Evolutionary conservation across 2,113 vertebrate species (phyloP).

Genomic region (Uria lomvia): DNA sequence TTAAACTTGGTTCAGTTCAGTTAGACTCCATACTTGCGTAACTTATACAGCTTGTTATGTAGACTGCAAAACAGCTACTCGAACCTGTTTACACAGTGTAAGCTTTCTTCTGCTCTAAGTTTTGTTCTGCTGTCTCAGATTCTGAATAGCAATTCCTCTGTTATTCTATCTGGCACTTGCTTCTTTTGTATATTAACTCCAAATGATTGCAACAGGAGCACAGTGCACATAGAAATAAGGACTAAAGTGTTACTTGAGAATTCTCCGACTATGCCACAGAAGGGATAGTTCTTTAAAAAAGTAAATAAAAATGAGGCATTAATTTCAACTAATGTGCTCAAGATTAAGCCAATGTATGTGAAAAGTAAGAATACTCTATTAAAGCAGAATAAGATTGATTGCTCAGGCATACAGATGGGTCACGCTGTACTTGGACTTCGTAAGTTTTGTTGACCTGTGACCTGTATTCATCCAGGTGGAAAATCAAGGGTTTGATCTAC

Average conservation of each 20-base stretch:
- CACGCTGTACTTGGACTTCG: background rate
- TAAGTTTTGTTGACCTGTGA: background rate
- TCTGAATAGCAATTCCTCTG: background rate
- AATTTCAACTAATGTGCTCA: background rate
- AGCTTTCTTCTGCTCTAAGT: background rate
- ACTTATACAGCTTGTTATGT: background rate
- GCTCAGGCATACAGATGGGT: background rate
- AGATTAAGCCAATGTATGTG: background rate
- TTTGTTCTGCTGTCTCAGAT: background rate
- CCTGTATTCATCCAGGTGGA: background rate
- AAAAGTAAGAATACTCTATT: background rate
- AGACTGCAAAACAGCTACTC: background rate
- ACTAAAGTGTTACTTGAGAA: background rate
- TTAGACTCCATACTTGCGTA: background rate
- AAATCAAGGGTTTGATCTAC: background rate
- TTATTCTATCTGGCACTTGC: background rate
- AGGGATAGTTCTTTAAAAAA: background rate
- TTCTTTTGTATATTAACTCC: background rate
- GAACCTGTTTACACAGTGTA: background rate
- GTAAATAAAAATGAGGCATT: background rate
- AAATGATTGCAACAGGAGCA: background rate
- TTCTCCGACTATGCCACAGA: background rate
- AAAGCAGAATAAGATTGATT: background rate
- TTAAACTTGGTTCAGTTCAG: background rate
- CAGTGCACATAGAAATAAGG: background rate